Percentiles rank a stretch among this genome's conserved stretches.
phyloP scores from a whole-genome alignment of 2,113 vertebrate species.

The Dicaeum eximium region DNA sequence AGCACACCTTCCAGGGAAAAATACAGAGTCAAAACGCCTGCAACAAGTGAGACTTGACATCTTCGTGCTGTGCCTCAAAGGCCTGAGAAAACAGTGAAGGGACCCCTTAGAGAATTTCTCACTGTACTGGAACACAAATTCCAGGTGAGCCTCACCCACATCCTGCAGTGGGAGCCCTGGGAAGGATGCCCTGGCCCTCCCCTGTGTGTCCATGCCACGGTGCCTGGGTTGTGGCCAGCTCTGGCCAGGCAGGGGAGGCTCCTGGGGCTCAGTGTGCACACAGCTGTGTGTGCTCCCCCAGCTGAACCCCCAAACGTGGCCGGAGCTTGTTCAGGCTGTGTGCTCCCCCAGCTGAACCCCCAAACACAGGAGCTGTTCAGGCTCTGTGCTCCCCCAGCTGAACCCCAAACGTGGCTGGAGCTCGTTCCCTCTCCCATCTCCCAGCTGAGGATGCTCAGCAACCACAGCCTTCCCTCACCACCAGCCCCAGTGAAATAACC shows the following conservation, averaged over 20 bases:
- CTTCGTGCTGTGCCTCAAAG: not conserved
- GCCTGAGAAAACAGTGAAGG: not conserved
- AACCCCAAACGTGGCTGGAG: rapidly evolving
- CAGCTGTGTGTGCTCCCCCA: not conserved
- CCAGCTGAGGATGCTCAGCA: not conserved
- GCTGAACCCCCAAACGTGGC: rapidly evolving
- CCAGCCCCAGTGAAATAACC: not conserved
- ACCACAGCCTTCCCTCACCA: not conserved
- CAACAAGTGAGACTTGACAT: not conserved
- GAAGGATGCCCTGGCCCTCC: not conserved
- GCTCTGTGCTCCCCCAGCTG: not conserved
- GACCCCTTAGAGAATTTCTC: not conserved
- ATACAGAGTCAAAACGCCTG: not conserved
- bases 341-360: not conserved
- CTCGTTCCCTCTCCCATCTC: not conserved
- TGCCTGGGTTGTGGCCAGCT: not conserved
- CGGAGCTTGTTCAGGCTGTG: too few relatives aligned
- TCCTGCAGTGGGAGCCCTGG: not conserved
- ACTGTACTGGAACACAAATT: rapidly evolving
- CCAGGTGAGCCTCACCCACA: rapidly evolving
- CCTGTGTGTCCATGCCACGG: rapidly evolving
- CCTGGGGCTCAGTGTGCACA: not conserved
- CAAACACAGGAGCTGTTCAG: too few relatives aligned
- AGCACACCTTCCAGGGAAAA: not conserved
- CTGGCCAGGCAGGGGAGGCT: not conserved